A percentile compares a stretch with the other conserved stretches of the same genome.
phyloP scores from a whole-genome alignment of 2,113 vertebrate species.

The Mesitornis unicolor region DNA sequence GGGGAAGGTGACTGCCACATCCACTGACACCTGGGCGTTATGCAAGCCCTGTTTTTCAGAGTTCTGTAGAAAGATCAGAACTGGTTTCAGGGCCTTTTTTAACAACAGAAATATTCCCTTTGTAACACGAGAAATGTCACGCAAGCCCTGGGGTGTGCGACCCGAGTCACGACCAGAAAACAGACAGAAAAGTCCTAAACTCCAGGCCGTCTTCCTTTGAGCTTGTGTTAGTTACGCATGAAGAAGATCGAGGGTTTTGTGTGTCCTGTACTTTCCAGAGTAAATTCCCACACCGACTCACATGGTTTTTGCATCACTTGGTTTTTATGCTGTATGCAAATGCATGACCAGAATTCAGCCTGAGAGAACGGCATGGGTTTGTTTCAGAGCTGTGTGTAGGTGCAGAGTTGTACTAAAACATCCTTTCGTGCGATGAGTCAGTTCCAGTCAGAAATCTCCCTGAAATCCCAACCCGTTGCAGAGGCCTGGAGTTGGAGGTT shows the following conservation, averaged over 20 bases:
- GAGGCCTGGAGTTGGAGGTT: background rate
- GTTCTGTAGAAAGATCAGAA: background rate
- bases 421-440: background rate
- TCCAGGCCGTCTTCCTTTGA: background rate
- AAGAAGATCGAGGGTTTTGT: background rate
- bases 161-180: background rate
- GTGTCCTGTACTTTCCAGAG: conserved; percentile 46
- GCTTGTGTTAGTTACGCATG: background rate
- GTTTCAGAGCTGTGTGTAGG: conserved; percentile 10
- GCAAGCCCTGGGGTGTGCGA: background rate
- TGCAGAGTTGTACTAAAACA: background rate
- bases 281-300: background rate
- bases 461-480: background rate
- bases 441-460: conserved; percentile 18
- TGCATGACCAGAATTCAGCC: background rate
- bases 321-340: conserved; percentile 13
- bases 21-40: background rate
- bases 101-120: background rate
- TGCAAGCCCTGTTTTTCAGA: background rate
- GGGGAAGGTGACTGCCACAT: background rate
- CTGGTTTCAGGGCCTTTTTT: background rate
- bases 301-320: background rate
- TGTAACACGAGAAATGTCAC: background rate
- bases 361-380: background rate
- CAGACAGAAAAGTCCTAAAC: background rate